Base-by-base conservation (phyloP, 2,797 vertebrate species). In the Lutjanus campechanus region DNA sequence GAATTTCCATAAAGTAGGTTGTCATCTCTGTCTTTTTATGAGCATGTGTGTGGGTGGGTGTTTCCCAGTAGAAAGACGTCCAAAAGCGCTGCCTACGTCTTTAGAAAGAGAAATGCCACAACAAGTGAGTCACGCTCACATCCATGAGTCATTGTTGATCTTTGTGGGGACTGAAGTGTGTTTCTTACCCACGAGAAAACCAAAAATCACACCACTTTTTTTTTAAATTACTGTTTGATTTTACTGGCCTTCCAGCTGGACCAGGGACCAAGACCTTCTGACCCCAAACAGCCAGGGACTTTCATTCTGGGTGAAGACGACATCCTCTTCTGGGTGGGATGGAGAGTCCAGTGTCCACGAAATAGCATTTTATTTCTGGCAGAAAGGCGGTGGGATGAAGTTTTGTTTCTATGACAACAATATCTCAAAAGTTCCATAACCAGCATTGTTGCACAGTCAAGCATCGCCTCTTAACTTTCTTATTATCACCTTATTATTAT, bases 11-110 rank as follows among this genome's bases (percentile, higher is more conserved):
- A 29, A 81, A 81, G 19, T 29, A 8, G 46, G 54, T 22, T 79
- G 84, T 67, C 56, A 69, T 76, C 55, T 25, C 13, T 51, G 36
- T 79, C 43, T 56, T 20, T 73, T 17, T 49, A 6, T 72, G 64
- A 59, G 64, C 7, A 64, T 44, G 46, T 64, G 76, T 75, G 87
- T 82, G 71, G 70, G 85, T 41, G 79, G 74, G 87, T 81, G 87
- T 86, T 87, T 73, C 85, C 85, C 78, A 63, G 80, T 10, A 71
- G 76, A 88, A 77, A 84, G 69, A 84, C 17, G 63, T 80, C 82
- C 78, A 85, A 80, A 80, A 56, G 1, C 8, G 59, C 80, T 36
- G 70, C 83, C 85, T 76, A 77, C 85, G 8, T 83, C 73, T 77
- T 60, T 5, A n/a, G 51, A 66, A 68, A 41, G 50, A 84, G 73